A percentile compares a stretch with the other conserved stretches of the same genome.
Evolutionary conservation across 1,140 invertebrate genomes (phyloP).

Genomic region (Diabrotica undecimpunctata): DNA sequence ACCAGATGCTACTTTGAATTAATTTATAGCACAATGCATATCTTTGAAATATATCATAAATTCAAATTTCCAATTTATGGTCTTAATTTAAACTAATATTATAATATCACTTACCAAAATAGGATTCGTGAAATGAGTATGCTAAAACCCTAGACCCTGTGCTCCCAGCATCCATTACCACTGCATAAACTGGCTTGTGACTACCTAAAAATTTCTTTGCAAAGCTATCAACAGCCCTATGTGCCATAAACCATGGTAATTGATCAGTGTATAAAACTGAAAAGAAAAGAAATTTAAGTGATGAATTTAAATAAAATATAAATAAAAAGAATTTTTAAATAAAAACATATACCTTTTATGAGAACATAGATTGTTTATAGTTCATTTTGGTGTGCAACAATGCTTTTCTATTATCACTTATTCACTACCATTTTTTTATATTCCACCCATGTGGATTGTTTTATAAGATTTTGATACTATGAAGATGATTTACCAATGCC

Average conservation of each 20-base stretch:
- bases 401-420: too few relatives aligned
- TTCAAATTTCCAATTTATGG: too few relatives aligned
- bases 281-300: constrained; percentile 29
- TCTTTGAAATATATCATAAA: too few relatives aligned
- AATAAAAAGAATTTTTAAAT: constrained; percentile 8
- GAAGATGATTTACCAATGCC: too few relatives aligned
- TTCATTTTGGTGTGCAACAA: background rate
- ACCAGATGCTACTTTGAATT: too few relatives aligned
- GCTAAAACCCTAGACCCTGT: constrained; percentile 90
- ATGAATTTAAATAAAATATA: background rate
- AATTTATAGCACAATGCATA: too few relatives aligned
- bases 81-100: too few relatives aligned
- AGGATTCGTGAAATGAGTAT: constrained; percentile 80
- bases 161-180: constrained; percentile 95
- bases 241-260: constrained; percentile 46
- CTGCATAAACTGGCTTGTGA: constrained; percentile 75
- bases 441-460: too few relatives aligned
- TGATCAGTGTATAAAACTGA: constrained; percentile 45
- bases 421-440: too few relatives aligned
- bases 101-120: constrained; percentile 52
- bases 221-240: constrained; percentile 57
- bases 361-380: background rate
- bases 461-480: too few relatives aligned
- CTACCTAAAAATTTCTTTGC: constrained; percentile 62
- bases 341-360: constrained; percentile 5